Conservation (phyloP, 2,888 invertebrate genomes). For the Sturmia bella region DNA sequence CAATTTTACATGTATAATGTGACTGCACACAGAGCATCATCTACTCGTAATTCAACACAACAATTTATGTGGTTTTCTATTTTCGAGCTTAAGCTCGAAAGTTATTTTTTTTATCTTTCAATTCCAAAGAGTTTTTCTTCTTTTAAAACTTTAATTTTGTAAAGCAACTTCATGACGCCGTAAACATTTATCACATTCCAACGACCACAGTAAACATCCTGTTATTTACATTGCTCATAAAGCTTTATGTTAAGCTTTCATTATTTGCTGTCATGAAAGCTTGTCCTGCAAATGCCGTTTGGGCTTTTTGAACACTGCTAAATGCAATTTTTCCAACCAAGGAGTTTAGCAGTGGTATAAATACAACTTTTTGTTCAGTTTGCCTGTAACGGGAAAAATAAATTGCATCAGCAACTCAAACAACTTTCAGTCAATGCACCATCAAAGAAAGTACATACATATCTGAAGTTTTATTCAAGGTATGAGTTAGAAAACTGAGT, state of each 20-base stretch:
- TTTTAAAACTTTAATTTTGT: not conserved
- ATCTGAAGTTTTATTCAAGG: no score
- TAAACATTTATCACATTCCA: not conserved
- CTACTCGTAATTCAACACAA: not conserved
- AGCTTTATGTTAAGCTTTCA: constrained; percentile 47
- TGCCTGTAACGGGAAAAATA: no score
- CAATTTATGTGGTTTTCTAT: not conserved
- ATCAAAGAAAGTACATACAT: no score
- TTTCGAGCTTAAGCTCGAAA: not conserved
- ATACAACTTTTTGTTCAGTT: no score
- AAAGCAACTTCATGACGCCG: not conserved
- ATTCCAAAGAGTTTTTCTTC: not conserved
- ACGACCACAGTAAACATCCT: constrained; percentile 2
- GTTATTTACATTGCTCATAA: constrained; percentile 44
- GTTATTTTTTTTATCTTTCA: not conserved
- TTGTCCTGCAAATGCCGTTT: not conserved
- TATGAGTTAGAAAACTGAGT: no score
- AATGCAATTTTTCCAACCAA: not conserved
- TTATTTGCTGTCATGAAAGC: constrained; percentile 21
- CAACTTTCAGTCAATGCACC: no score
- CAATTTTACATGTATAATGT: not conserved
- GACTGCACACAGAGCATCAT: not conserved
- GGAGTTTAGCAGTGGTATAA: no score
- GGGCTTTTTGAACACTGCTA: not conserved
- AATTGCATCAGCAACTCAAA: no score